Percentiles rank a stretch among this genome's conserved stretches.
These are phyloP conservation scores for Heterohyrax brucei DNA, from an alignment of 2,797 vertebrate species.

Conservation along the genomic window DNA sequence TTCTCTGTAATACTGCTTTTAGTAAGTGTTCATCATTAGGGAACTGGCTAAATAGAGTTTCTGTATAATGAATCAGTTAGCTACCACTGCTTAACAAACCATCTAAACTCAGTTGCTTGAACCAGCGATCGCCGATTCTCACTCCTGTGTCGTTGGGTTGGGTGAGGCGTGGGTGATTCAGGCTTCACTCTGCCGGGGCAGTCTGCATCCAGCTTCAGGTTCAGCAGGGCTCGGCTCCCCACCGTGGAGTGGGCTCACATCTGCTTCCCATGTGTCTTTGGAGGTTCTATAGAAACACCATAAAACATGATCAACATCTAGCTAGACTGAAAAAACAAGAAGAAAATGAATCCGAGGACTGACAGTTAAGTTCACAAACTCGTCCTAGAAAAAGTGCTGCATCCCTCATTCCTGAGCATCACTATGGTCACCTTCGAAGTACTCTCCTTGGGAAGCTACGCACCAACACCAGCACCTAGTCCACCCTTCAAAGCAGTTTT, in stretches of 20 bases:
- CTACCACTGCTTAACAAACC: neutral
- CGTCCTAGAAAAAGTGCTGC: too few relatives aligned
- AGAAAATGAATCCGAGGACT: neutral
- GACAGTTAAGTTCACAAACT: too few relatives aligned
- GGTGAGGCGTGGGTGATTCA: neutral
- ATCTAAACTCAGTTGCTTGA: neutral
- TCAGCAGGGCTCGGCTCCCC: neutral
- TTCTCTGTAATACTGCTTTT: slow-evolving; percentile 21
- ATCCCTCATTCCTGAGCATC: too few relatives aligned
- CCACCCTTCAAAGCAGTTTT: too few relatives aligned
- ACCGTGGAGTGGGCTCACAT: neutral
- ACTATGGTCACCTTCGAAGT: too few relatives aligned
- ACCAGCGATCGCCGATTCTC: neutral
- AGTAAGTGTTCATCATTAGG: neutral
- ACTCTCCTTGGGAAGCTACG: too few relatives aligned
- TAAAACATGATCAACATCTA: neutral
- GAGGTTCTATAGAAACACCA: neutral
- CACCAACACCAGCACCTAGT: too few relatives aligned
- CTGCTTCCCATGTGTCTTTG: neutral
- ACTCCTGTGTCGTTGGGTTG: neutral
- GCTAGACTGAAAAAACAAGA: neutral
- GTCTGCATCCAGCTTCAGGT: neutral
- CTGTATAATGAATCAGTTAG: neutral
- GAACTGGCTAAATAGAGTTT: neutral
- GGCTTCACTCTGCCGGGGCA: neutral